Conservation (phyloP, 2,113 vertebrate species). For the Rhea pennata region DNA sequence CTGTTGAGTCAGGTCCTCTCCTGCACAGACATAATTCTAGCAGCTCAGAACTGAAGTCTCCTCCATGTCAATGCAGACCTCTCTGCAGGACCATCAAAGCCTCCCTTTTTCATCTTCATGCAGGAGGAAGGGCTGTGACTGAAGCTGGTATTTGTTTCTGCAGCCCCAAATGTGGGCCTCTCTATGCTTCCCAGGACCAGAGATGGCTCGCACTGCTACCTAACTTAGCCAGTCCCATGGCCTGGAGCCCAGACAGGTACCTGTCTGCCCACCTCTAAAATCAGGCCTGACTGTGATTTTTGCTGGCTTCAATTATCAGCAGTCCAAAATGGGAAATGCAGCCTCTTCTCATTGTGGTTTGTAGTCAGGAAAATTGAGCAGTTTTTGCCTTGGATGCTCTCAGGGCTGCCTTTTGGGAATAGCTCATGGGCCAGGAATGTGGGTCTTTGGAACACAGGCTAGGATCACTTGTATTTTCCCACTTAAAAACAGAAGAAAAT, state of each 20-base stretch:
- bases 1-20: neutral
- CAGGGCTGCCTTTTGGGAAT: neutral
- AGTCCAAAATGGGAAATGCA: neutral
- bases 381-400: slow-evolving; percentile 24
- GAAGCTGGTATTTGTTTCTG: neutral
- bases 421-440: slow-evolving; percentile 54
- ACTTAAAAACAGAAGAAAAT: slow-evolving; percentile 15
- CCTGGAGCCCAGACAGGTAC: neutral
- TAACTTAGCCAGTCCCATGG: neutral
- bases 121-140: neutral
- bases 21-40: fast-evolving
- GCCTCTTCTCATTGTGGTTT: neutral
- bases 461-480: neutral
- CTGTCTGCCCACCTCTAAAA: neutral
- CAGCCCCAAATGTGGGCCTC: neutral
- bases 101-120: neutral
- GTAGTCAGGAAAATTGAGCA: neutral
- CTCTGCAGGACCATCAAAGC: neutral
- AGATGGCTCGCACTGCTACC: neutral
- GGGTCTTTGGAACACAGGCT: neutral
- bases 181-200: fast-evolving
- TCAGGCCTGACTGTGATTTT: neutral
- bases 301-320: neutral
- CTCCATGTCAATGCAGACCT: fast-evolving
- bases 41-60: neutral